A percentile compares a stretch with the other conserved stretches of the same genome.
These are phyloP conservation scores for Nemotelus pantherinus DNA, from an alignment of 2,888 invertebrate genomes.

Conservation along the genomic window DNA sequence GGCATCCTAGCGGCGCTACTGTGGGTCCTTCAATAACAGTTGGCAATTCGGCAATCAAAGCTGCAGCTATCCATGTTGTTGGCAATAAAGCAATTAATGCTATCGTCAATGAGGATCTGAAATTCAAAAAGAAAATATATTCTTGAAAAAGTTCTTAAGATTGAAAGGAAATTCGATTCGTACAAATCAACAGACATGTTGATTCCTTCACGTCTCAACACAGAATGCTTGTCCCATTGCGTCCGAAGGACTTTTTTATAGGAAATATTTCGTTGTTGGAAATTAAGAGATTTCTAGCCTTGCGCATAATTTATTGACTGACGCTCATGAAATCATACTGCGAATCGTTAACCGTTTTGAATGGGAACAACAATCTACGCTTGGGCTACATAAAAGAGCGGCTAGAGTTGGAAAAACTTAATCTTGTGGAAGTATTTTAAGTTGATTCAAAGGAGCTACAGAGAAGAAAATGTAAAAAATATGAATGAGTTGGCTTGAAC, in stretches of 20 bases:
- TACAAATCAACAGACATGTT: conserved; percentile 29
- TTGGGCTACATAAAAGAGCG: no score
- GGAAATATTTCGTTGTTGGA: background rate
- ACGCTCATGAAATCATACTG: background rate
- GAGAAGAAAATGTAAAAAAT: no score
- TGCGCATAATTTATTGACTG: conserved; percentile 18
- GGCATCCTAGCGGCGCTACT: conserved; percentile 71
- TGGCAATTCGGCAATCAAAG: conserved; percentile 56
- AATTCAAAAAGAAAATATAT: background rate
- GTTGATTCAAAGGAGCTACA: no score
- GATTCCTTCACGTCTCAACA: background rate
- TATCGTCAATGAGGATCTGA: conserved; percentile 11
- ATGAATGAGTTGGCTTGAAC: no score
- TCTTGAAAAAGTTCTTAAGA: no score
- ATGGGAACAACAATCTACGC: no score
- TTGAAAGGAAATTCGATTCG: background rate
- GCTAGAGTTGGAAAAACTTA: no score
- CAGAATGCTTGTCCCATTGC: background rate
- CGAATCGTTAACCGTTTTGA: no score
- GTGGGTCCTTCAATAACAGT: conserved; percentile 60
- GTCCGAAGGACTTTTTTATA: conserved; percentile 18
- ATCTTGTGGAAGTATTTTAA: no score
- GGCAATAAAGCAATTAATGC: conserved; percentile 50
- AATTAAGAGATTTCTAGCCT: background rate
- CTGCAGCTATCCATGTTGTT: conserved; percentile 44